A percentile compares a stretch with the other conserved stretches of the same genome.
phyloP scores from a whole-genome alignment of 2,113 vertebrate genomes.

The Eira barbara region DNA sequence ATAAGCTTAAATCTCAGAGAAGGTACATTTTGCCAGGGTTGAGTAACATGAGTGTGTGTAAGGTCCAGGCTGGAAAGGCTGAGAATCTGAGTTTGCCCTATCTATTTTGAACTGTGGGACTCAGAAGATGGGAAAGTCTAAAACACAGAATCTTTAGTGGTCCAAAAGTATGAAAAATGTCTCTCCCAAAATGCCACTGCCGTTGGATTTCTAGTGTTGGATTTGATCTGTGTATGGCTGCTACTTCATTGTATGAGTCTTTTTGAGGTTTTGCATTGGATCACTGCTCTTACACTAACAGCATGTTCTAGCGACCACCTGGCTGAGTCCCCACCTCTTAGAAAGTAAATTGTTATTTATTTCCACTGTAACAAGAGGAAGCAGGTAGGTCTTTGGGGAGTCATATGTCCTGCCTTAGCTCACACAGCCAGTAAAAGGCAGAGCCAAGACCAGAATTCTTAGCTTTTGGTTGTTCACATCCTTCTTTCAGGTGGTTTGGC shows the following conservation, averaged over 20 bases:
- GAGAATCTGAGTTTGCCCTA: neutral
- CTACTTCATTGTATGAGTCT: neutral
- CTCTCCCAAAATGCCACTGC: neutral
- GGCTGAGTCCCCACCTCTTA: neutral
- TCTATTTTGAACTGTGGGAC: neutral
- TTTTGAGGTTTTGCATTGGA: neutral
- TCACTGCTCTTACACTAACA: neutral
- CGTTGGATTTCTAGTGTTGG: neutral
- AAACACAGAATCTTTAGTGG: neutral
- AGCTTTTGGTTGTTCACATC: neutral
- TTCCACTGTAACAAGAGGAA: neutral
- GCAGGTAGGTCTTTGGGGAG: neutral
- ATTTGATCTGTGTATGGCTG: neutral
- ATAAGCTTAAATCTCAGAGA: conserved; percentile 21
- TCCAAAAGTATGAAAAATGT: neutral
- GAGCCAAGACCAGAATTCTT: neutral
- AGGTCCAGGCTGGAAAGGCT: neutral
- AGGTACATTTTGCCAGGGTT: neutral
- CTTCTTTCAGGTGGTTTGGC: neutral
- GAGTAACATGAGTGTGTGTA: neutral
- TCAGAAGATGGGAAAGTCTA: neutral
- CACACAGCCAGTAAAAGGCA: neutral
- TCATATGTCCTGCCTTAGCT: neutral
- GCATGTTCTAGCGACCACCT: neutral
- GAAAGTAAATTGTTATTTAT: neutral